phyloP scores from a whole-genome alignment of 2,113 vertebrate genomes.

The Podarcis raffonei region DNA sequence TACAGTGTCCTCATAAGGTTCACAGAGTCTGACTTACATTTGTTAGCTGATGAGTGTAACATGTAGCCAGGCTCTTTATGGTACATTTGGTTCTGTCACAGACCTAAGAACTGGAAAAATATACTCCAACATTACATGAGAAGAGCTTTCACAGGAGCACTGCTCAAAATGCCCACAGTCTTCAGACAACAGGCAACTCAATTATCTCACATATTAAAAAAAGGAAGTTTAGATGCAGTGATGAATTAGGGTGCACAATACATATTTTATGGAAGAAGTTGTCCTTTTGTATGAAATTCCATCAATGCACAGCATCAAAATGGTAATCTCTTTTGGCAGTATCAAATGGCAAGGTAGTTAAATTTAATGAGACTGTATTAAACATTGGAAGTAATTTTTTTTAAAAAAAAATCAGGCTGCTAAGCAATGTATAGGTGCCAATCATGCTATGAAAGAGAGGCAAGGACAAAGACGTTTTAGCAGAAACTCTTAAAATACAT shows the following conservation, averaged over 20 bases:
- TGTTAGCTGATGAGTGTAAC: background rate
- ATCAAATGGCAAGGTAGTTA: conserved; percentile 22
- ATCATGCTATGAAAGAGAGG: conserved; percentile 55
- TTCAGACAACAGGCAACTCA: conserved; percentile 30
- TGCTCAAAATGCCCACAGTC: background rate
- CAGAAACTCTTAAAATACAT: conserved; percentile 45
- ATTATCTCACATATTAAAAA: background rate
- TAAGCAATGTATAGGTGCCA: conserved; percentile 37
- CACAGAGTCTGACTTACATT: background rate
- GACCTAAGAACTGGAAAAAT: background rate
- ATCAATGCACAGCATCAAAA: conserved; percentile 11
- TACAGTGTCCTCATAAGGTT: background rate
- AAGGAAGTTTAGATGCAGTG: conserved; percentile 11
- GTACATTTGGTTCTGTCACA: background rate
- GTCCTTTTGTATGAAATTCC: background rate
- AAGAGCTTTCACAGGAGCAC: background rate
- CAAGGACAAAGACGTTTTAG: conserved; percentile 29
- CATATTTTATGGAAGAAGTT: conserved; percentile 17
- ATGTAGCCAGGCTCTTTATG: background rate
- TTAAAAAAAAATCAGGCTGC: conserved; percentile 24
- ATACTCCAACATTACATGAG: background rate
- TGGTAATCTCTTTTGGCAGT: conserved; percentile 18
- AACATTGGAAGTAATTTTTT: conserved; percentile 29
- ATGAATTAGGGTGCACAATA: background rate
- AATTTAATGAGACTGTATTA: conserved; percentile 43